Conservation (phyloP, 2,888 invertebrate genomes). For the Parthenolecanium corni region DNA sequence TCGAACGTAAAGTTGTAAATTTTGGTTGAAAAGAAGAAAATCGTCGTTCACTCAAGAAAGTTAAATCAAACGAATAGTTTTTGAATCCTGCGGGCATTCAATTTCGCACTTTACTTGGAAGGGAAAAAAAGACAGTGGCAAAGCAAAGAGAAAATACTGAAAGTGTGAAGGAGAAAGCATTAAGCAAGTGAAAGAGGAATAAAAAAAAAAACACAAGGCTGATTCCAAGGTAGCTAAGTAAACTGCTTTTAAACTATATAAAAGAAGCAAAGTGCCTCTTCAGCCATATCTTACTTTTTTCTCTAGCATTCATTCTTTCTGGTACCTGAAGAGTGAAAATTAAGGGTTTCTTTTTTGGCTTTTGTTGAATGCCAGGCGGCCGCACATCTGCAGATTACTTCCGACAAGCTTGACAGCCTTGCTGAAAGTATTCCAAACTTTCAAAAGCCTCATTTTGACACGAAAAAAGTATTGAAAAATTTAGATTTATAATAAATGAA, state of each 20-base stretch:
- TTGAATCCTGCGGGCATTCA: conserved; percentile 19
- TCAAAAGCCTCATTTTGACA: no score
- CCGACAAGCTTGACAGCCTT: no score
- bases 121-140: not conserved
- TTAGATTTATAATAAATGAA: no score
- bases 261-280: conserved; percentile 9
- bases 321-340: not conserved
- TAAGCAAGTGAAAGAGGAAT: conserved; percentile 3
- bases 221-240: conserved; percentile 24
- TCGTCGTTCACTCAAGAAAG: conserved; percentile 6
- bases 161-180: not conserved
- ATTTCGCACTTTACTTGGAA: conserved; percentile 19
- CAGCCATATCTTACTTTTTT: not conserved
- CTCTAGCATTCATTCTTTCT: not conserved
- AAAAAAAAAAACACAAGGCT: not conserved
- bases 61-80: conserved; percentile 26
- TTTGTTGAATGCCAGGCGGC: no score
- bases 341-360: no score
- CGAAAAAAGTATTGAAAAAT: no score
- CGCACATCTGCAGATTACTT: no score
- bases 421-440: no score
- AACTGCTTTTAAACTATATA: conserved; percentile 11
- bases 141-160: not conserved
- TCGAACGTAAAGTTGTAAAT: conserved; percentile 7
- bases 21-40: conserved; percentile 3